These are phyloP conservation scores for Drosophila rellima DNA, from an alignment of 2,888 invertebrate genomes.

Conservation along the genomic window DNA sequence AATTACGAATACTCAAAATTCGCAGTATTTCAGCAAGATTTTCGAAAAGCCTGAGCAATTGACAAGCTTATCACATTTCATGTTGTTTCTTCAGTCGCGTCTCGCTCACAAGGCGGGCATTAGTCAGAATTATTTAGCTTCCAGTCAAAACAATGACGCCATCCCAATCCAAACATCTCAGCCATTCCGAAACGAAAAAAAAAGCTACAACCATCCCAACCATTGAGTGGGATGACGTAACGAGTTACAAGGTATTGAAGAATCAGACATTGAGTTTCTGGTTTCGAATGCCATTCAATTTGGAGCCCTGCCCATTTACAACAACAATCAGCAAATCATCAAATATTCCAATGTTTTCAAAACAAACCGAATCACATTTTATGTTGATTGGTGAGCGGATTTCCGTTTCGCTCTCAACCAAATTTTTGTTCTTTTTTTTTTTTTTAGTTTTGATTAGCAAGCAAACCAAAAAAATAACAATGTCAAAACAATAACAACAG, in stretches of 20 bases:
- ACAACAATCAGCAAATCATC: neutral
- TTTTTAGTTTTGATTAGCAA: neutral
- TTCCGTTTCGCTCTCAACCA: constrained; percentile 42
- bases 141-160: constrained; percentile 48
- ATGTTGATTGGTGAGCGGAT: constrained; percentile 60
- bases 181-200: neutral
- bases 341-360: constrained; percentile 12
- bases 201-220: neutral
- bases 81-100: neutral
- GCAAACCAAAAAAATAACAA: constrained; percentile 1
- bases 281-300: constrained; percentile 23
- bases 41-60: neutral
- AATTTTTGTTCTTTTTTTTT: neutral
- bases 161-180: constrained; percentile 20
- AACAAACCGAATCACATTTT: constrained; percentile 46
- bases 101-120: constrained; percentile 13
- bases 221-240: constrained; percentile 56
- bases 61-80: constrained; percentile 9
- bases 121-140: constrained; percentile 23
- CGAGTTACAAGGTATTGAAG: constrained; percentile 28
- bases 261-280: constrained; percentile 19
- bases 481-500: constrained; percentile 17
- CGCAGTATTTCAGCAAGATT: neutral
- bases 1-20: neutral
- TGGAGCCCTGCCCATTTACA: constrained; percentile 18